A percentile compares a stretch with the other conserved stretches of the same genome.
Evolutionary conservation across 2,113 vertebrate genomes (phyloP).

Genomic region (Chiloscyllium plagiosum): DNA sequence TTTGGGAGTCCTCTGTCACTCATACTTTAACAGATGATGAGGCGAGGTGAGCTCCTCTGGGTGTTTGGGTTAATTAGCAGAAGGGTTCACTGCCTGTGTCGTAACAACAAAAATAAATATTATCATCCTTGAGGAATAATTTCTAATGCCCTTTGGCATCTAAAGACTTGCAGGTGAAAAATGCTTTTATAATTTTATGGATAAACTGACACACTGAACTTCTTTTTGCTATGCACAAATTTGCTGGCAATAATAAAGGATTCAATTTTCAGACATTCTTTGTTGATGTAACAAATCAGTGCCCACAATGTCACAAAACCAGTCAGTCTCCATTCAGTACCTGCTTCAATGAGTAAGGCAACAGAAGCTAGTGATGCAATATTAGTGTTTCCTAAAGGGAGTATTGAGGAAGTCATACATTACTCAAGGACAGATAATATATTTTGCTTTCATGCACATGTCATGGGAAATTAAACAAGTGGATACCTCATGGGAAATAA

Average conservation of each 20-base stretch:
- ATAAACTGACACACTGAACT: background rate
- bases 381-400: background rate
- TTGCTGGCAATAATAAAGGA: background rate
- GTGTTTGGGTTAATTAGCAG: too few species aligned
- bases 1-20: too few species aligned
- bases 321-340: background rate
- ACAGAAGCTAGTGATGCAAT: background rate
- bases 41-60: too few species aligned
- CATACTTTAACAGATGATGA: too few species aligned
- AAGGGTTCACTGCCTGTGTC: too few species aligned
- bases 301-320: background rate
- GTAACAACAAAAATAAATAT: background rate
- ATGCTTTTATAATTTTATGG: background rate
- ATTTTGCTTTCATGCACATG: constrained; percentile 21
- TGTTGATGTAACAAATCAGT: background rate
- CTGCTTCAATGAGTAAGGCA: background rate
- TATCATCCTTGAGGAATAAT: background rate
- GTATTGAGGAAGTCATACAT: constrained; percentile 14
- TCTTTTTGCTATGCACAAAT: background rate
- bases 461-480: constrained; percentile 15
- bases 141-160: background rate
- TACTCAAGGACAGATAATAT: constrained; percentile 1
- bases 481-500: background rate
- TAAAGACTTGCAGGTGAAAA: background rate
- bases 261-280: background rate